These are phyloP conservation scores for Chaenocephalus aceratus DNA, from an alignment of 2,113 vertebrate species.

Conservation along the genomic window DNA sequence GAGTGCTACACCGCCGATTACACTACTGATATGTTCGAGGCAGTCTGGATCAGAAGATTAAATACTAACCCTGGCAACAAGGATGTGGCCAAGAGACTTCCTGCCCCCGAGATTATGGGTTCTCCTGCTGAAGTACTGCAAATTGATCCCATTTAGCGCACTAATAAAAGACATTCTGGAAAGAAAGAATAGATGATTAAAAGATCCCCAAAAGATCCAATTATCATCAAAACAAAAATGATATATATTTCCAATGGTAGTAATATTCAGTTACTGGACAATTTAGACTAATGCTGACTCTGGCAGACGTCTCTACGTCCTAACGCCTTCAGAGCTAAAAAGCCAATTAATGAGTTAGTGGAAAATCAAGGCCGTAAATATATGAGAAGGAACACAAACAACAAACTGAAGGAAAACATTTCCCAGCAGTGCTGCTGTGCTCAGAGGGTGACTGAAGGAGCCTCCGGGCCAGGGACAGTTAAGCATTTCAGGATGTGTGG, in stretches of 20 bases:
- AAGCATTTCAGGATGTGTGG: conserved; percentile 46
- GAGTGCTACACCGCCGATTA: conserved; percentile 73
- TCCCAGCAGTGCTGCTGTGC: conserved; percentile 45
- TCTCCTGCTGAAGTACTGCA: conserved; percentile 42
- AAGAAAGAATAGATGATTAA: conserved; percentile 1
- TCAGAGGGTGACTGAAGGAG: conserved; percentile 48
- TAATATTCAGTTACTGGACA: conserved; percentile 16
- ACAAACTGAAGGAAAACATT: conserved; percentile 50
- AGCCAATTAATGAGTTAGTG: conserved; percentile 46
- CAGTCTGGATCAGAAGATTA: conserved; percentile 70
- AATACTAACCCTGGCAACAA: conserved; percentile 58
- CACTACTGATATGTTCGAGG: conserved; percentile 62
- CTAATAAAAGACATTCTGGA: conserved; percentile 29
- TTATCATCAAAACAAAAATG: conserved; percentile 29
- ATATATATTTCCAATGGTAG: conserved; percentile 27
- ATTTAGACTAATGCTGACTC: background rate
- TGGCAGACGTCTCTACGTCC: conserved; percentile 2
- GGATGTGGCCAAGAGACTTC: conserved; percentile 76
- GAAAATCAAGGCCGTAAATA: conserved; percentile 62
- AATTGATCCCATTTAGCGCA: conserved; percentile 32
- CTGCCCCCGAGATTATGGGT: conserved; percentile 64
- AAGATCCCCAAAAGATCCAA: conserved; percentile 24
- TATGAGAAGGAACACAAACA: conserved; percentile 22
- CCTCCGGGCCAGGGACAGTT: conserved; percentile 28
- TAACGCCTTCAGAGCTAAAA: conserved; percentile 26